Base-by-base conservation (phyloP, 2,888 invertebrate genomes). In the Ferdinandea cuprea region DNA sequence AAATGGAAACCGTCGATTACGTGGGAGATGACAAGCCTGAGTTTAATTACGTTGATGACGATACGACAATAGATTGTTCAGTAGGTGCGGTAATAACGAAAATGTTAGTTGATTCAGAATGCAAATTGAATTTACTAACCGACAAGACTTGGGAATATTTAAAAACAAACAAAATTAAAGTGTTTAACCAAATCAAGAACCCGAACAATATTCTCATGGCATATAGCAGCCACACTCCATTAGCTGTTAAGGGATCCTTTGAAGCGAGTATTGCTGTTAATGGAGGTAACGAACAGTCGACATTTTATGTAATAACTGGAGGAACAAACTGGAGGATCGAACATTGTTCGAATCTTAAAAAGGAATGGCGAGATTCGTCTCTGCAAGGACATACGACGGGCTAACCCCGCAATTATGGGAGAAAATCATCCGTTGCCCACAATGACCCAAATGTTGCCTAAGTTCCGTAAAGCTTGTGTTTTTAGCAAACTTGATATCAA, bases 401-500 rank as follows among this genome's bases (percentile, higher is more conserved):
- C 61, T 13, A 72, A 72, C 46, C 4, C 58, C 11, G 61, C 61
- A 2, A 52, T 72, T 50, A 37, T 59, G 46, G 40, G 72, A n/a
- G 6, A 21, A 72, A 50, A 58, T 48, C 59, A 71, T 6, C 59
- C 71, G 0, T 59, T 59, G 17, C 48, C 71, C 4, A 71, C 71
- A 40, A 71, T 71, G 40, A 28, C 37, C 15, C 40, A 50, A 28
- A 19, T 61, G n/a, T 11, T 72, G 30, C 56, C 76, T 15, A 50
- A 56, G 44, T 44, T 76, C 11, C 8, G 40, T 46, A 74, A 56
- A 44, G 84, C 85, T 40, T 40, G 4, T 40, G 13, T 40, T n/a
- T 40, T 40, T 40, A 40, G 40, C n/a, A 89, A 88, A 79, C 76
- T 89, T 2, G 89, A 90, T 54, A 68, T 89, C 1, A 87, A 87